phyloP scores from a whole-genome alignment of 2,113 vertebrate species.

The Rattus rattus region DNA sequence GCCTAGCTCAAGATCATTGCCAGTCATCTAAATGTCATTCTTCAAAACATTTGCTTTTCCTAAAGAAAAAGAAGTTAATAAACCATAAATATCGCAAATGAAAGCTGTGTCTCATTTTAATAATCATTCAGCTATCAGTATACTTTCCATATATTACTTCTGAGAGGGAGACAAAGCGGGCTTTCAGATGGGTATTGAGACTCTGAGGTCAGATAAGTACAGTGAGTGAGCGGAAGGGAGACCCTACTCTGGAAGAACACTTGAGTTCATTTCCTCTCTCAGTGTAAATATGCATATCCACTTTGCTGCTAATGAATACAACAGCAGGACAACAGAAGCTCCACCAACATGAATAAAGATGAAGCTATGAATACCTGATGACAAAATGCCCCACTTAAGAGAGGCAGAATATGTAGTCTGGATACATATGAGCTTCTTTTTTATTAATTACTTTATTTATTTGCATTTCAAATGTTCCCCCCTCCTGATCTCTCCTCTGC shows the following conservation, averaged over 20 bases:
- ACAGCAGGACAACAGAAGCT: constrained; percentile 28
- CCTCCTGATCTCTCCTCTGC: too few species aligned
- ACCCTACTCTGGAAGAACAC: not conserved
- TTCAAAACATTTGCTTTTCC: constrained; percentile 28
- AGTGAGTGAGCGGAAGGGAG: not conserved
- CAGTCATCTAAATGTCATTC: not conserved
- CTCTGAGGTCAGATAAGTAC: not conserved
- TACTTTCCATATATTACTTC: constrained; percentile 45
- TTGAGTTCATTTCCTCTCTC: not conserved
- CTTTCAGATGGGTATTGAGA: not conserved
- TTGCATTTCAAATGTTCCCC: too few species aligned
- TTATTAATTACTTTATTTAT: too few species aligned
- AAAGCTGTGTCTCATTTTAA: constrained; percentile 9
- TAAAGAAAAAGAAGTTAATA: constrained; percentile 6
- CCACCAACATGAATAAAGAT: constrained; percentile 51
- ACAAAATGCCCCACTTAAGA: constrained; percentile 38
- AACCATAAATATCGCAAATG: constrained; percentile 18
- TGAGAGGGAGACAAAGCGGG: not conserved
- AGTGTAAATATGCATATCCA: constrained; percentile 50
- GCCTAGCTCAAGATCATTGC: not conserved
- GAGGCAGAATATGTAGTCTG: not conserved
- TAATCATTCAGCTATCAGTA: not conserved
- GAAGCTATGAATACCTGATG: constrained; percentile 44
- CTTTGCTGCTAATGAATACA: constrained; percentile 50
- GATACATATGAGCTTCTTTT: not conserved